Conservation (phyloP, 2,797 vertebrate genomes). For the Psittacula derbiana region DNA sequence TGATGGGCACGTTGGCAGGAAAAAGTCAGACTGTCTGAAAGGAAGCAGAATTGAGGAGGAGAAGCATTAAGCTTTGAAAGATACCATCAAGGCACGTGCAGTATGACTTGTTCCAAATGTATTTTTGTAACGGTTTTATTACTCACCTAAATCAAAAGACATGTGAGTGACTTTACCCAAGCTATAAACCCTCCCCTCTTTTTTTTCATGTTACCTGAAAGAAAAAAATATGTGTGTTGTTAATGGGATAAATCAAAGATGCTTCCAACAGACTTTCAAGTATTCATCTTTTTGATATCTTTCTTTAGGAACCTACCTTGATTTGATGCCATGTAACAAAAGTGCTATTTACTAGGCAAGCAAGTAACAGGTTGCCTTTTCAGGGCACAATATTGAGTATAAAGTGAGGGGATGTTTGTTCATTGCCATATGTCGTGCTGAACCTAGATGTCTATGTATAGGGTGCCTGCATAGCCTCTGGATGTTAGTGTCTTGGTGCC, state of each 20-base stretch:
- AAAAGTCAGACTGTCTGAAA: constrained; percentile 5
- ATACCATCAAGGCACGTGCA: neutral
- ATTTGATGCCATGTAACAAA: neutral
- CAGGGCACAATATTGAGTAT: neutral
- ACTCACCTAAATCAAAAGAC: neutral
- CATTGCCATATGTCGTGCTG: neutral
- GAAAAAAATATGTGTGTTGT: neutral
- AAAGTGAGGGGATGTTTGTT: neutral
- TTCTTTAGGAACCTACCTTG: neutral
- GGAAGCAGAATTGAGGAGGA: neutral
- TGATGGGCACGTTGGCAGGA: neutral
- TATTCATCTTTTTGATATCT: neutral
- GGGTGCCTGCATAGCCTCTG: neutral
- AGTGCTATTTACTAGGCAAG: neutral
- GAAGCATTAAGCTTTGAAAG: neutral
- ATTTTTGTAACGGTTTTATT: constrained; percentile 32
- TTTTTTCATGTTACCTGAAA: neutral
- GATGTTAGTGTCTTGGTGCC: neutral
- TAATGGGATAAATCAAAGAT: constrained; percentile 21
- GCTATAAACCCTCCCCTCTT: neutral
- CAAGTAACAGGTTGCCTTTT: neutral
- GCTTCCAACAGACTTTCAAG: neutral
- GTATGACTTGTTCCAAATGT: neutral
- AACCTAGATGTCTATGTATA: neutral
- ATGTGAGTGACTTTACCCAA: neutral